These are phyloP conservation scores for Hylaeus volcanicus DNA, from an alignment of 1,140 invertebrate species.

Conservation along the genomic window DNA sequence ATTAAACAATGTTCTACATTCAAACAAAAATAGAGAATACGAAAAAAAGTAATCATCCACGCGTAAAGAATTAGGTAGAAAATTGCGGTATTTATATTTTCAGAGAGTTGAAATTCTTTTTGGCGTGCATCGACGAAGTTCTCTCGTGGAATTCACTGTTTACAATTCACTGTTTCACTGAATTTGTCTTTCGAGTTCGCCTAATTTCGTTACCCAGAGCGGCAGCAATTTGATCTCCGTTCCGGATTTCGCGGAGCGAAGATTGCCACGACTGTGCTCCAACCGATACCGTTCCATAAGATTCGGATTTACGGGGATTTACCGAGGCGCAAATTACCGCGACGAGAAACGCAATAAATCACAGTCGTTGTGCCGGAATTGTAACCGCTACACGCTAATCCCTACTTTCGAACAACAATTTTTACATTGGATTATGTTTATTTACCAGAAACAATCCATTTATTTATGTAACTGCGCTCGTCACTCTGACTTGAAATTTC, in stretches of 20 bases:
- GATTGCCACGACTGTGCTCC: not conserved
- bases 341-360: not conserved
- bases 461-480: no score
- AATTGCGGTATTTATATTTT: no score
- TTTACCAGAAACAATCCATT: no score
- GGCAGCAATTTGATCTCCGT: not conserved
- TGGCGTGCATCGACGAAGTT: not conserved
- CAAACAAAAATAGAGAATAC: no score
- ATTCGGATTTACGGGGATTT: not conserved
- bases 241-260: not conserved
- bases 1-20: no score
- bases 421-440: no score
- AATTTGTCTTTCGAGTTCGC: constrained; percentile 6
- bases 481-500: no score
- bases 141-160: not conserved
- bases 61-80: no score
- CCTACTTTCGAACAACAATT: no score
- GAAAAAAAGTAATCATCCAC: no score
- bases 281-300: not conserved
- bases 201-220: constrained; percentile 7
- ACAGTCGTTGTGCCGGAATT: not conserved
- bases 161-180: not conserved
- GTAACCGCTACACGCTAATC: not conserved
- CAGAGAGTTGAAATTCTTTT: no score
- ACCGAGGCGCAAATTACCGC: not conserved